Evolutionary conservation across 2,888 invertebrate species (phyloP).

Genomic region (Drosophila sordidula): DNA sequence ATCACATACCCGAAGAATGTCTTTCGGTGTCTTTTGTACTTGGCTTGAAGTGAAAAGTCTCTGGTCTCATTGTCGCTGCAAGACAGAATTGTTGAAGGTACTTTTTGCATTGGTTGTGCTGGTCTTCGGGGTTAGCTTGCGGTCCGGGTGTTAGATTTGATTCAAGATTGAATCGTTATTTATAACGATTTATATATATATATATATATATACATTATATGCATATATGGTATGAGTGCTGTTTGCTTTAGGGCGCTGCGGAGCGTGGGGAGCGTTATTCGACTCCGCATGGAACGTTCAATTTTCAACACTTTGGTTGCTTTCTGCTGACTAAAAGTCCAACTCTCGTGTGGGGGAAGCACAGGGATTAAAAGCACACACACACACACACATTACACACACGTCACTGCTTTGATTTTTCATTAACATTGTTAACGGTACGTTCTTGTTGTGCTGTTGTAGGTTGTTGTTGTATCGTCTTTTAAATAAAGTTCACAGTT

Average conservation of each 20-base stretch:
- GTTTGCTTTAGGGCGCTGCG: slow-evolving; percentile 22
- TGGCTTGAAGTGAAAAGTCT: slow-evolving; percentile 15
- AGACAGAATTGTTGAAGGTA: slow-evolving; percentile 17
- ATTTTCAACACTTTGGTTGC: slow-evolving; percentile 24
- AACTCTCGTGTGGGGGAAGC: slow-evolving; percentile 59
- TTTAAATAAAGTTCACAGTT: slow-evolving; percentile 76
- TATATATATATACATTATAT: slow-evolving; percentile 7
- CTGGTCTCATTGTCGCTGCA: slow-evolving; percentile 7
- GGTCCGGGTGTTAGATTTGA: slow-evolving; percentile 38
- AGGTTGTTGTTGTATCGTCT: slow-evolving; percentile 56
- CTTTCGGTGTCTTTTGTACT: slow-evolving; percentile 6
- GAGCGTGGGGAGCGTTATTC: slow-evolving; percentile 13
- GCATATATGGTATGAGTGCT: slow-evolving; percentile 34
- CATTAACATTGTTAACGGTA: slow-evolving; percentile 50
- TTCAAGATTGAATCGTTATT: slow-evolving; percentile 26
- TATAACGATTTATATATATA: slow-evolving; percentile 21
- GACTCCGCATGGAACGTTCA: slow-evolving; percentile 32
- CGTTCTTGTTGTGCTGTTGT: slow-evolving; percentile 56
- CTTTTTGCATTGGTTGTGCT: slow-evolving; percentile 6
- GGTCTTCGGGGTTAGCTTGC: slow-evolving; percentile 24
- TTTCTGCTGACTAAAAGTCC: slow-evolving; percentile 35
- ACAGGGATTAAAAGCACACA: slow-evolving; percentile 52
- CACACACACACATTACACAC: slow-evolving; percentile 42
- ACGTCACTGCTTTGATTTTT: slow-evolving; percentile 51
- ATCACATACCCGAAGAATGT: slow-evolving; percentile 16